A percentile compares a stretch with the other conserved stretches of the same genome.
These are phyloP conservation scores for Myrmophylax atrothorax DNA, from an alignment of 2,113 vertebrate species.

Conservation along the genomic window DNA sequence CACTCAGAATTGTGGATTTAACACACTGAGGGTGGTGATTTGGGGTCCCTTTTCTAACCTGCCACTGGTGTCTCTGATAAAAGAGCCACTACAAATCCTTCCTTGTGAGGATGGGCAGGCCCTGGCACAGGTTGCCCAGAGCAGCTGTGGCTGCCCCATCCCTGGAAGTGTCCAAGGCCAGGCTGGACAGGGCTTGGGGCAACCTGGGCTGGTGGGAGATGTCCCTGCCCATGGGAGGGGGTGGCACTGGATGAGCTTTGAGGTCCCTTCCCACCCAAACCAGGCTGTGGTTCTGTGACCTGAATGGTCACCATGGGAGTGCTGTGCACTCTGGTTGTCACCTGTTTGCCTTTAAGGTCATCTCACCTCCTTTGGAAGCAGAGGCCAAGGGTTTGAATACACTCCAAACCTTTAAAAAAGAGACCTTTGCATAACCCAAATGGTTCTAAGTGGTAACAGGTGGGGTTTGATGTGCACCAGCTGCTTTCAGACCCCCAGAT, in stretches of 20 bases:
- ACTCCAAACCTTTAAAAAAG: not conserved
- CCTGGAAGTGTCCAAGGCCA: not conserved
- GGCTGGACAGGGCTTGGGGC: not conserved
- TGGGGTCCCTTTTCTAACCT: not conserved
- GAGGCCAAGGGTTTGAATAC: not conserved
- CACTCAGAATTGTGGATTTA: not conserved
- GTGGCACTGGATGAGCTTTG: not conserved
- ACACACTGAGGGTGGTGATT: not conserved
- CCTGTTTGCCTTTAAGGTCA: not conserved
- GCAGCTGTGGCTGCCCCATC: not conserved
- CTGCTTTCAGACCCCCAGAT: not conserved
- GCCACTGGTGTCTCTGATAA: rapidly evolving
- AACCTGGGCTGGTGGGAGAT: not conserved
- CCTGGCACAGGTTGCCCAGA: not conserved
- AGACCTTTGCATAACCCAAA: not conserved
- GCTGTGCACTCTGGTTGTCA: rapidly evolving
- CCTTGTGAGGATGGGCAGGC: not conserved
- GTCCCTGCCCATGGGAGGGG: not conserved
- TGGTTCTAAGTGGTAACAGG: not conserved
- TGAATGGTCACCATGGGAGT: not conserved
- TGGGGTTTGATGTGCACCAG: not conserved
- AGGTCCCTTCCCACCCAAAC: not conserved
- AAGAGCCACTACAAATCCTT: not conserved
- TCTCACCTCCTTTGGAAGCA: not conserved
- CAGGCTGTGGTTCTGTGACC: not conserved